These are phyloP conservation scores for Hassar affinis DNA, from an alignment of 2,113 vertebrate species.

Conservation along the genomic window DNA sequence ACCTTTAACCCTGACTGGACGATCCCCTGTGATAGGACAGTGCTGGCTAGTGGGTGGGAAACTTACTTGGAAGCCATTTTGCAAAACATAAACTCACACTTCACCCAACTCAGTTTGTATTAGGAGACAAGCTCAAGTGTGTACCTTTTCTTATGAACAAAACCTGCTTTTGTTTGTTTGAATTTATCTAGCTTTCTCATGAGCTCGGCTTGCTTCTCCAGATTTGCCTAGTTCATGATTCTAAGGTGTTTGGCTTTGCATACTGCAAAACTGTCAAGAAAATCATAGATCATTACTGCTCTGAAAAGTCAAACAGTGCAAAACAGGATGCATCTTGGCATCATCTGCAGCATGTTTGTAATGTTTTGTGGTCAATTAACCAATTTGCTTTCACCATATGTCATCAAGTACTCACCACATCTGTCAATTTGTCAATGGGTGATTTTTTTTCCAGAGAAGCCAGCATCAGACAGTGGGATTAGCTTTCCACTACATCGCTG, in stretches of 20 bases:
- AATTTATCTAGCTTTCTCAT: background rate
- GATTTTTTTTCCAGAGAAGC: background rate
- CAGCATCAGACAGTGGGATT: background rate
- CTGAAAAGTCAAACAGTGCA: background rate
- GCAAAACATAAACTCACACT: background rate
- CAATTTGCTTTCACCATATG: slow-evolving; percentile 18
- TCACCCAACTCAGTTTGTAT: background rate
- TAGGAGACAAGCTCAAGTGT: background rate
- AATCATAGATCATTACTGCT: background rate
- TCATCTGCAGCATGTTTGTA: background rate
- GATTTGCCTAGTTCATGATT: background rate
- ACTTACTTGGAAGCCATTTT: background rate
- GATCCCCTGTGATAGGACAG: background rate
- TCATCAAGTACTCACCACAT: background rate
- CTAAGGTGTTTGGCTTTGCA: background rate
- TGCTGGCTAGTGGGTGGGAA: background rate
- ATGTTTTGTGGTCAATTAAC: slow-evolving; percentile 1
- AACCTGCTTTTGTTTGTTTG: background rate
- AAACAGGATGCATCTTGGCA: background rate
- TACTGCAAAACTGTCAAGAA: background rate
- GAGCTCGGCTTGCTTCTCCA: background rate
- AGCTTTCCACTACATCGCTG: background rate
- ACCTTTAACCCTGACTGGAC: background rate
- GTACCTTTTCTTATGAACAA: background rate
- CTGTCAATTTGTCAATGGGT: background rate